Evolutionary conservation across 1,140 invertebrate species (phyloP).

Genomic region (Ostrea denselamellosa): DNA sequence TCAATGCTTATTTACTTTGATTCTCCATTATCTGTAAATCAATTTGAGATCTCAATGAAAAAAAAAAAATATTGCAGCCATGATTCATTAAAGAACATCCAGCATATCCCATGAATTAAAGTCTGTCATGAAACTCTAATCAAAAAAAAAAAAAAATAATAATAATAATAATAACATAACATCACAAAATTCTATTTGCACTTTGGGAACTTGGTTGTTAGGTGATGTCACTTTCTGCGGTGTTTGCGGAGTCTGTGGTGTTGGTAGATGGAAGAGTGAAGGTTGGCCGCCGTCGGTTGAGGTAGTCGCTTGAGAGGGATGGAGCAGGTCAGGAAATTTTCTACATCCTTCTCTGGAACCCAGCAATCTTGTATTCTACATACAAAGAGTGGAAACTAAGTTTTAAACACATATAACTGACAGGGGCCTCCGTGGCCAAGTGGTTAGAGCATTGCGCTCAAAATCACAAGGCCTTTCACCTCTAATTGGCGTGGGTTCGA

Average conservation of each 20-base stretch:
- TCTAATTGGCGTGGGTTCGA: too few relatives aligned
- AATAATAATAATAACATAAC: too few relatives aligned
- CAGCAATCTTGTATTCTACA: constrained; percentile 71
- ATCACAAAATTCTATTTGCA: constrained; percentile 9
- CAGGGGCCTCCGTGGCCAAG: too few relatives aligned
- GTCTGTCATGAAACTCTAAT: background rate
- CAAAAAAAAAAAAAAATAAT: background rate
- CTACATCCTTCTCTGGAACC: constrained; percentile 67
- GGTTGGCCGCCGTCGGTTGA: constrained; percentile 59
- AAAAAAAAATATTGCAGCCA: background rate
- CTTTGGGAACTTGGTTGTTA: constrained; percentile 14
- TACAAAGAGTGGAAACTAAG: background rate
- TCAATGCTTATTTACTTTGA: background rate
- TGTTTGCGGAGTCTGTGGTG: constrained; percentile 67
- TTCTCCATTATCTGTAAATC: background rate
- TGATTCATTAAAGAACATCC: background rate
- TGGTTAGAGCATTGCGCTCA: too few relatives aligned
- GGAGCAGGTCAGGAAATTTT: constrained; percentile 60
- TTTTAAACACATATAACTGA: background rate
- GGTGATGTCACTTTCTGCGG: constrained; percentile 60
- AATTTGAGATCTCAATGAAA: constrained; percentile 1
- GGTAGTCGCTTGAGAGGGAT: constrained; percentile 65
- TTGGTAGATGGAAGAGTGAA: constrained; percentile 68
- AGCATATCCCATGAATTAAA: background rate
- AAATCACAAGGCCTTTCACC: too few relatives aligned